These are phyloP conservation scores for Salarias fasciatus DNA, from an alignment of 2,797 vertebrate species.

Conservation along the genomic window DNA sequence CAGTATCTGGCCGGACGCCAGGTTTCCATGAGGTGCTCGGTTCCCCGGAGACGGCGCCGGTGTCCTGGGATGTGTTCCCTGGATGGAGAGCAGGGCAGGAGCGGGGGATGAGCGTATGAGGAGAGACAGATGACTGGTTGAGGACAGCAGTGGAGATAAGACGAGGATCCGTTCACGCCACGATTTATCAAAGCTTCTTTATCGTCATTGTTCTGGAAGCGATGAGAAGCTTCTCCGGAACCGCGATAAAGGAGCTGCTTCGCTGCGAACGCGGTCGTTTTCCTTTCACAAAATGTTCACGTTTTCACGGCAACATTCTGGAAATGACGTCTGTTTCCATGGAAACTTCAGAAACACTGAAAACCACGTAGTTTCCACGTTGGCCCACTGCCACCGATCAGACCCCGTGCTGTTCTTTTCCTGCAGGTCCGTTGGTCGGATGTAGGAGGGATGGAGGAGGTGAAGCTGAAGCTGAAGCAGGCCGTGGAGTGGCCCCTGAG, in stretches of 20 bases:
- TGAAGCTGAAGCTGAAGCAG: slow-evolving; percentile 95
- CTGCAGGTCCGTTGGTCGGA: slow-evolving; percentile 94
- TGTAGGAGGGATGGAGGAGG: slow-evolving; percentile 92
- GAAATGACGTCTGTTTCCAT: too few relatives aligned
- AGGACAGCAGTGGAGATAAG: slow-evolving; percentile 24
- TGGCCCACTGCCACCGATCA: too few relatives aligned
- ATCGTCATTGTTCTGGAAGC: too few relatives aligned
- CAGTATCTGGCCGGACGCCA: slow-evolving; percentile 75
- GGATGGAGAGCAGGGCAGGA: slow-evolving; percentile 32
- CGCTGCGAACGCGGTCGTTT: too few relatives aligned
- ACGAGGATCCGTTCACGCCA: too few relatives aligned
- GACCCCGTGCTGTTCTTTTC: not conserved
- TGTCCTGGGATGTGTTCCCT: slow-evolving; percentile 79
- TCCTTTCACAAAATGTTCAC: too few relatives aligned
- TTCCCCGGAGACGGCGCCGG: slow-evolving; percentile 74
- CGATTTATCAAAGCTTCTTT: too few relatives aligned
- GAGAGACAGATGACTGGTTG: slow-evolving; percentile 2
- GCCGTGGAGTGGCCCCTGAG: slow-evolving; percentile 96
- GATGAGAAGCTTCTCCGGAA: too few relatives aligned
- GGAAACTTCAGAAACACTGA: too few relatives aligned
- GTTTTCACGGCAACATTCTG: too few relatives aligned
- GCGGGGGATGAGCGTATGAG: not conserved
- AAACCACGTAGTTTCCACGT: too few relatives aligned
- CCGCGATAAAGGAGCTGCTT: too few relatives aligned
- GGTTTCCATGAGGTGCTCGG: slow-evolving; percentile 78